Percentiles rank a stretch among this genome's conserved stretches.
phyloP scores from a whole-genome alignment of 2,113 vertebrate species.

The Phocoena phocoena region DNA sequence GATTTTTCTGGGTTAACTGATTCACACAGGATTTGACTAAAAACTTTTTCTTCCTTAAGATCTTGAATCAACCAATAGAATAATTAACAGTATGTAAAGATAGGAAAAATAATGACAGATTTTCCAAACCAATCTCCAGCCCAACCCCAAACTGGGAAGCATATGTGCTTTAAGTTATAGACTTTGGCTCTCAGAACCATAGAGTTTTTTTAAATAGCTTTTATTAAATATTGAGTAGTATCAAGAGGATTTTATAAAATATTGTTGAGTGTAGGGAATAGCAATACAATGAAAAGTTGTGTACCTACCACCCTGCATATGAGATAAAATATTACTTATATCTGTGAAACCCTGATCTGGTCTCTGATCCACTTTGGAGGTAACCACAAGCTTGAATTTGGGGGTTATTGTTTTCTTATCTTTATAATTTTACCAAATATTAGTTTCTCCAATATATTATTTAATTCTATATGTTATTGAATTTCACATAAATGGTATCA shows the following conservation, averaged over 20 bases:
- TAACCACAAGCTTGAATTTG: slow-evolving; percentile 4
- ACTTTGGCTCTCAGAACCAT: neutral
- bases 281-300: neutral
- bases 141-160: neutral
- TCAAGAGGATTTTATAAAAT: neutral
- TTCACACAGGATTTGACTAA: neutral
- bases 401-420: neutral
- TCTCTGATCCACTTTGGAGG: neutral
- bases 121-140: neutral
- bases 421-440: neutral
- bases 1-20: neutral
- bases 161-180: neutral
- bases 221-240: neutral
- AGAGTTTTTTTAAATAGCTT: neutral
- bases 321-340: neutral
- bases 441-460: neutral
- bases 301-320: neutral
- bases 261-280: neutral
- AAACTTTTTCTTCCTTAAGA: neutral
- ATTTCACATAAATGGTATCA: neutral
- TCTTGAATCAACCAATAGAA: neutral
- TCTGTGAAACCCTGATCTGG: neutral
- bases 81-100: neutral
- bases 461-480: neutral
- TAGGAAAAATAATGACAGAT: neutral